Evolutionary conservation across 2,113 vertebrate genomes (phyloP).

Genomic region (Entelurus aequoreus): DNA sequence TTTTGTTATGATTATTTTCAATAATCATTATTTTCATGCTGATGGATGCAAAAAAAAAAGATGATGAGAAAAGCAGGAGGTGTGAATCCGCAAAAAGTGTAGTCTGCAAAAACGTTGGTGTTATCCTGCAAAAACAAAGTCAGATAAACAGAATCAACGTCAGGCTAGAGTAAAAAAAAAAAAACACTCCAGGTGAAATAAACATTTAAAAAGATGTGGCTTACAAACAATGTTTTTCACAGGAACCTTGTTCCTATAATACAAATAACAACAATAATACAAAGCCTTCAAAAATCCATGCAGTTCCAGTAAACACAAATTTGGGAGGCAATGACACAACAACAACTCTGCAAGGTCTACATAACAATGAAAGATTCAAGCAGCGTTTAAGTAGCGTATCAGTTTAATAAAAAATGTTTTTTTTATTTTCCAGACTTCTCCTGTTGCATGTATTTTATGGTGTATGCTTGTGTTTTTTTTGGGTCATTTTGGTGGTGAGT

Average conservation of each 20-base stretch:
- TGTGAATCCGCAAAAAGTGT: slow-evolving; percentile 10
- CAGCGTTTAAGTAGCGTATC: neutral
- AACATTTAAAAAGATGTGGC: slow-evolving; percentile 7
- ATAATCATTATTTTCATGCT: slow-evolving; percentile 30
- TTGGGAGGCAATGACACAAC: neutral
- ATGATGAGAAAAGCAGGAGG: slow-evolving; percentile 24
- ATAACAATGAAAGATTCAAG: too few species aligned
- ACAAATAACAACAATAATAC: neutral
- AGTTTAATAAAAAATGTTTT: too few species aligned
- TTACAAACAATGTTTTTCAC: slow-evolving; percentile 21
- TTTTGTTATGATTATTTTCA: slow-evolving; percentile 20
- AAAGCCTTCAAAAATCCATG: slow-evolving; percentile 1
- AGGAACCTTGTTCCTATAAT: too few species aligned
- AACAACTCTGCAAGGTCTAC: neutral
- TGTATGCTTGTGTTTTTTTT: too few species aligned
- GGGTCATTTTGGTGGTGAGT: too few species aligned
- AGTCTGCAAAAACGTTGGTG: slow-evolving; percentile 18
- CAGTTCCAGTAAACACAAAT: neutral
- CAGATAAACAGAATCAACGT: slow-evolving; percentile 23
- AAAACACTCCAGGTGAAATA: neutral
- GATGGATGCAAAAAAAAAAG: slow-evolving; percentile 21
- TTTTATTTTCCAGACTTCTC: too few species aligned
- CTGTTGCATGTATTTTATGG: too few species aligned
- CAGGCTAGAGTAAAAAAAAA: slow-evolving; percentile 1
- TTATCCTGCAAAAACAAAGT: slow-evolving; percentile 26